These are phyloP conservation scores for Baronia brevicornis DNA, from an alignment of 2,888 invertebrate genomes.

Conservation along the genomic window DNA sequence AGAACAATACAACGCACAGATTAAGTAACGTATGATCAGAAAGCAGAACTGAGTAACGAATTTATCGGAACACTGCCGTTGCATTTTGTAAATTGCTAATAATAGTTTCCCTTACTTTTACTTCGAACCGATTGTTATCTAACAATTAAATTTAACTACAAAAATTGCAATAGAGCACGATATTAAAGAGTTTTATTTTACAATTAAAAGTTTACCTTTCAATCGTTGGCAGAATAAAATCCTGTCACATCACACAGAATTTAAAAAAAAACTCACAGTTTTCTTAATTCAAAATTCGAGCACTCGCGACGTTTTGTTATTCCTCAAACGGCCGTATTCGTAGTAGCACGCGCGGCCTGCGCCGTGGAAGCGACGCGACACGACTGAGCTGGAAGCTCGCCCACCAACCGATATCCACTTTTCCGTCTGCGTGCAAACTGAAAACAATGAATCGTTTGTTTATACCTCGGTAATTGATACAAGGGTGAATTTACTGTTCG, in stretches of 20 bases:
- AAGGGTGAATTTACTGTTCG: constrained; percentile 19
- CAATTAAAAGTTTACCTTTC: constrained; percentile 30
- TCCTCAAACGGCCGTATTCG: constrained; percentile 10
- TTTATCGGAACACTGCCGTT: constrained; percentile 18
- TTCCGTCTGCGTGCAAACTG: constrained; percentile 19
- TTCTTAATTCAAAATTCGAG: constrained; percentile 35
- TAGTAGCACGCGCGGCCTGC: constrained; percentile 36
- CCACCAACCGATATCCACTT: constrained; percentile 16
- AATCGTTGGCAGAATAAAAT: constrained; percentile 33
- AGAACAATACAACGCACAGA: constrained; percentile 13
- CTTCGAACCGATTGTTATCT: constrained; percentile 23
- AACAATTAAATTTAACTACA: constrained; percentile 6
- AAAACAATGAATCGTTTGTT: constrained; percentile 28
- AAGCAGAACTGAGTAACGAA: constrained; percentile 18
- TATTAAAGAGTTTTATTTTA: not conserved
- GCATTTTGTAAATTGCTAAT: constrained; percentile 14
- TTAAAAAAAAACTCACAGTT: constrained; percentile 34
- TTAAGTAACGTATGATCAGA: constrained; percentile 15
- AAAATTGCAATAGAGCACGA: constrained; percentile 1
- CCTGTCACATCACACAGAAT: constrained; percentile 51
- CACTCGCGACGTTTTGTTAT: constrained; percentile 48
- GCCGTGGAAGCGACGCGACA: constrained; percentile 46
- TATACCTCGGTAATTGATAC: constrained; percentile 27
- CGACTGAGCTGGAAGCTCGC: constrained; percentile 33
- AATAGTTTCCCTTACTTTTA: constrained; percentile 25